phyloP scores from a whole-genome alignment of 2,888 invertebrate species.

The Capitulum mitella region DNA sequence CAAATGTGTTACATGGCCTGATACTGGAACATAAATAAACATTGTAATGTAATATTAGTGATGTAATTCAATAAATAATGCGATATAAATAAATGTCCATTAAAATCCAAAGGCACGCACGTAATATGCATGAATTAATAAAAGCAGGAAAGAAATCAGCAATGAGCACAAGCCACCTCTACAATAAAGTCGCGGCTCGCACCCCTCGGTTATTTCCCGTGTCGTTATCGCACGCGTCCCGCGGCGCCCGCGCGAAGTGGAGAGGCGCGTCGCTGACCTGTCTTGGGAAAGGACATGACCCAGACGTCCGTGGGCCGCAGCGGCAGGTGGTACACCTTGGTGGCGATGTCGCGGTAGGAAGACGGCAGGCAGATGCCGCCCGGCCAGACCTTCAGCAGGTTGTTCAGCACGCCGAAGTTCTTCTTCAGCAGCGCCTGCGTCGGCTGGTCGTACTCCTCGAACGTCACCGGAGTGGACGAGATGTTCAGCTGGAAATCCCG shows the following conservation, averaged over 20 bases:
- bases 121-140: no score
- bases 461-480: neutral
- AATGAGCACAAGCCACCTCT: no score
- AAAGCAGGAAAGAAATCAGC: no score
- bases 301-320: conserved; percentile 29
- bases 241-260: neutral
- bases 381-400: conserved; percentile 28
- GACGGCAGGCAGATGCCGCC: conserved; percentile 31
- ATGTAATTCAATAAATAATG: no score
- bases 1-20: no score
- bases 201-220: neutral
- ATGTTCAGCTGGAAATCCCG: neutral
- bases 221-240: neutral
- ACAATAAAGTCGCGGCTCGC: neutral
- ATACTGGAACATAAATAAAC: no score
- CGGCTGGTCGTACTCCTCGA: neutral
- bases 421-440: conserved; percentile 24
- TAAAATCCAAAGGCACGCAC: no score
- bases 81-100: no score
- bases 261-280: conserved; percentile 27
- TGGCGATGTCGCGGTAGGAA: conserved; percentile 30
- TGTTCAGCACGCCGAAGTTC: conserved; percentile 28
- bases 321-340: conserved; percentile 22
- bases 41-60: no score
- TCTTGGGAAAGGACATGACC: conserved; percentile 32